Conservation (phyloP, 2,113 vertebrate species). For the Sinosuthora webbiana region DNA sequence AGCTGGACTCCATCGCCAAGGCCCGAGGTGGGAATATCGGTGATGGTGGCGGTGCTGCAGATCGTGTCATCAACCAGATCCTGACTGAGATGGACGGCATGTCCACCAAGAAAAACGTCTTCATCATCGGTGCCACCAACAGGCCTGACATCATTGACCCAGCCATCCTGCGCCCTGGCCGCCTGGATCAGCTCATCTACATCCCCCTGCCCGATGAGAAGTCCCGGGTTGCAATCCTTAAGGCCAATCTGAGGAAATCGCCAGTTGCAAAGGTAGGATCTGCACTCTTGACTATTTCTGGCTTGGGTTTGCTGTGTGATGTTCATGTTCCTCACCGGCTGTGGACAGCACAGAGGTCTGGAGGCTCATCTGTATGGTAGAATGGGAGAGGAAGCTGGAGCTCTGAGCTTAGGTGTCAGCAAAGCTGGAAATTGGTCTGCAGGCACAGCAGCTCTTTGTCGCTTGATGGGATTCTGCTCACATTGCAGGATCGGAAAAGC, state of each 20-base stretch:
- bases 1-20: constrained; percentile 97
- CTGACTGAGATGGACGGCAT: constrained; percentile 99
- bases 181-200: constrained; percentile 97
- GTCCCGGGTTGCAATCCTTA: constrained; percentile 94
- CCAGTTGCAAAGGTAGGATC: constrained; percentile 90
- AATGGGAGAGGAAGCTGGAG: neutral
- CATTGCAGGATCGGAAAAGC: accelerated
- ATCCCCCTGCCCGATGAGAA: constrained; percentile 98
- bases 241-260: constrained; percentile 96
- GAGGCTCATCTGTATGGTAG: accelerated
- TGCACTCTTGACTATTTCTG: neutral
- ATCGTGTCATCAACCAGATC: constrained; percentile 98
- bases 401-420: neutral
- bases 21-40: constrained; percentile 95
- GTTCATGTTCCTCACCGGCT: accelerated
- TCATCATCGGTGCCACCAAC: constrained; percentile 98
- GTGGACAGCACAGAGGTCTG: neutral
- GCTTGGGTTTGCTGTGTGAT: neutral
- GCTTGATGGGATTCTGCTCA: neutral
- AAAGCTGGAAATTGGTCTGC: neutral
- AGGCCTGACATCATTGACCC: constrained; percentile 98
- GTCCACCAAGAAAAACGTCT: constrained; percentile 99
- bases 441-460: neutral
- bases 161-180: constrained; percentile 93
- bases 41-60: constrained; percentile 93